Conservation (phyloP, 2,797 vertebrate genomes). For the Eleutherodactylus coqui region DNA sequence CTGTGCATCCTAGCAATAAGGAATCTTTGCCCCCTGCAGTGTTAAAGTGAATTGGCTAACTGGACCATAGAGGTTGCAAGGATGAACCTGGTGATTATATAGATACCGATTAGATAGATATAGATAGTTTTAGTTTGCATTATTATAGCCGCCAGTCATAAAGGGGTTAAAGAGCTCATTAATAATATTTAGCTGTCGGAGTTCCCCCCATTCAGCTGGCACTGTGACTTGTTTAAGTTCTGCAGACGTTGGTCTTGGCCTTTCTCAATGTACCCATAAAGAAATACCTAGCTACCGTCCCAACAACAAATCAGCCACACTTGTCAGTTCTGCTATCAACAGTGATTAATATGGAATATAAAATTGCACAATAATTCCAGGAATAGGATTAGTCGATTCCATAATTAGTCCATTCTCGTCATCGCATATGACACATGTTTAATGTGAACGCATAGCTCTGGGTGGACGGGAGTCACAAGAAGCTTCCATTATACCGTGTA, state of each 20-base stretch:
- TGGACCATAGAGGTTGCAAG: no score
- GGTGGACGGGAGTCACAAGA: background rate
- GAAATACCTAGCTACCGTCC: background rate
- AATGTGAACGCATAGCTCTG: background rate
- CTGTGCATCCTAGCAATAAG: no score
- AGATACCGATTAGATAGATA: no score
- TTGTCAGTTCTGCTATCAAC: slow-evolving; percentile 1
- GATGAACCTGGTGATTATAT: no score
- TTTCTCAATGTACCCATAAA: background rate
- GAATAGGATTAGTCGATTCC: background rate
- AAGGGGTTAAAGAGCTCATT: background rate
- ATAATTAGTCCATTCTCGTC: background rate
- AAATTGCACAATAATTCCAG: slow-evolving; percentile 2
- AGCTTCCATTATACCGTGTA: background rate
- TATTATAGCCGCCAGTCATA: background rate
- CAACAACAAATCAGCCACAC: background rate
- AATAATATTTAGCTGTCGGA: background rate
- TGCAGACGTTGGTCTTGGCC: background rate
- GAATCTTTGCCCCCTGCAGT: no score
- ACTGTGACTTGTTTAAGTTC: no score
- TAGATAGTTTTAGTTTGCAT: no score
- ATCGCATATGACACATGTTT: background rate
- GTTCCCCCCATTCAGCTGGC: background rate
- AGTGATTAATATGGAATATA: background rate
- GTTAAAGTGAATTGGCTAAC: no score